Evolutionary conservation across 2,797 vertebrate genomes (phyloP).

Genomic region (Pristis pectinata): DNA sequence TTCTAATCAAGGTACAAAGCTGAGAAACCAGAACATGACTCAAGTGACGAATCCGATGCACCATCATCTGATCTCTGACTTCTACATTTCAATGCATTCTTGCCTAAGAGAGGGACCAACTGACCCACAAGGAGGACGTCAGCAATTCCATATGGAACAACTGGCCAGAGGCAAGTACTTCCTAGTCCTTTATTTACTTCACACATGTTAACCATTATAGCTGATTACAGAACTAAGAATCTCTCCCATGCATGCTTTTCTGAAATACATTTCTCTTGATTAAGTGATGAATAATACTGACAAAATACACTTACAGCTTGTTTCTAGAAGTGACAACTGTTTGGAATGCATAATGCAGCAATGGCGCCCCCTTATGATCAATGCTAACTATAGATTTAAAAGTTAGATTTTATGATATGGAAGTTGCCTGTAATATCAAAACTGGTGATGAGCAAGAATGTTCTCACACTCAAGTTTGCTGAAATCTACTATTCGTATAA

Average conservation of each 20-base stretch:
- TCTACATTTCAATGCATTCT: too few relatives aligned
- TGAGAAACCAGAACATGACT: too few relatives aligned
- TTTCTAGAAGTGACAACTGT: not conserved
- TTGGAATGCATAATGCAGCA: not conserved
- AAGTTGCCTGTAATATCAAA: not conserved
- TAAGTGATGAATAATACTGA: not conserved
- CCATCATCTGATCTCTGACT: too few relatives aligned
- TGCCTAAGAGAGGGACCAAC: too few relatives aligned
- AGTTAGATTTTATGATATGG: not conserved
- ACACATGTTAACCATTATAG: not conserved
- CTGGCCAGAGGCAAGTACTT: too few relatives aligned
- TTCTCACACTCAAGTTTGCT: too few relatives aligned
- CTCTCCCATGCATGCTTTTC: not conserved
- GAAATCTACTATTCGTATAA: too few relatives aligned
- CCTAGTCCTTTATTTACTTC: not conserved
- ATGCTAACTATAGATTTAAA: not conserved
- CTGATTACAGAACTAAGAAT: not conserved
- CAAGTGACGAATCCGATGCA: too few relatives aligned
- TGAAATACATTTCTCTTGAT: not conserved
- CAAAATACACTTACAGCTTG: not conserved
- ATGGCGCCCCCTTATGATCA: not conserved
- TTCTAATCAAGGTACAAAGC: too few relatives aligned
- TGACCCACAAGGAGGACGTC: too few relatives aligned
- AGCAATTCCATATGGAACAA: too few relatives aligned
- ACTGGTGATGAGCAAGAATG: not conserved